Evolutionary conservation across 2,888 invertebrate genomes (phyloP).

Genomic region (Brachycybe producta): DNA sequence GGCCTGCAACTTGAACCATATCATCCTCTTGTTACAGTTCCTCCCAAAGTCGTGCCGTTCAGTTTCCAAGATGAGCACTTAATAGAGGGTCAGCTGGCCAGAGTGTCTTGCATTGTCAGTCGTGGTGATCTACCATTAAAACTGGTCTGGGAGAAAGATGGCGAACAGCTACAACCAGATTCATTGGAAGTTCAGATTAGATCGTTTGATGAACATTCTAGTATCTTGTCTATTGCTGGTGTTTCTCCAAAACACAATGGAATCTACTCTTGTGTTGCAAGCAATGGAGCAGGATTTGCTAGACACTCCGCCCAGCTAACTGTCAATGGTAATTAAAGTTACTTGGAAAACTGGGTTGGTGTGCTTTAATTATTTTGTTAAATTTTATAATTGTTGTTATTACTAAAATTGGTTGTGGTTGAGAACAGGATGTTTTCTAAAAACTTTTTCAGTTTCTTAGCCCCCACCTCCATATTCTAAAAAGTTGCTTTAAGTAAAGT

Average conservation of each 20-base stretch:
- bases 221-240: slow-evolving; percentile 11
- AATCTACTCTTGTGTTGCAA: slow-evolving; percentile 12
- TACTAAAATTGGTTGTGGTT: too few species aligned
- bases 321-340: slow-evolving; percentile 17
- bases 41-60: slow-evolving; percentile 16
- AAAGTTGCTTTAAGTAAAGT: too few species aligned
- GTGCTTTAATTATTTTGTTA: too few species aligned
- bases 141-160: slow-evolving; percentile 15
- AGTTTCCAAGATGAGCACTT: slow-evolving; percentile 15
- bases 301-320: slow-evolving; percentile 12
- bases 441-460: too few species aligned
- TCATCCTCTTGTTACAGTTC: too few species aligned
- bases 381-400: too few species aligned
- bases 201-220: slow-evolving; percentile 16
- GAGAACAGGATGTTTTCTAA: too few species aligned
- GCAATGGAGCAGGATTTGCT: slow-evolving; percentile 11
- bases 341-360: too few species aligned
- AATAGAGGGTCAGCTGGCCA: slow-evolving; percentile 14
- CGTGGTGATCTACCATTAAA: slow-evolving; percentile 15
- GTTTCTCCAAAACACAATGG: slow-evolving; percentile 14
- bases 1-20: too few species aligned
- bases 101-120: slow-evolving; percentile 16
- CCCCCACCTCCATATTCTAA: too few species aligned
- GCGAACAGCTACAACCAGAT: neutral
- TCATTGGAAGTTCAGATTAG: slow-evolving; percentile 8